These are phyloP conservation scores for Dynastes tityus DNA, from an alignment of 2,888 invertebrate genomes.

Conservation along the genomic window DNA sequence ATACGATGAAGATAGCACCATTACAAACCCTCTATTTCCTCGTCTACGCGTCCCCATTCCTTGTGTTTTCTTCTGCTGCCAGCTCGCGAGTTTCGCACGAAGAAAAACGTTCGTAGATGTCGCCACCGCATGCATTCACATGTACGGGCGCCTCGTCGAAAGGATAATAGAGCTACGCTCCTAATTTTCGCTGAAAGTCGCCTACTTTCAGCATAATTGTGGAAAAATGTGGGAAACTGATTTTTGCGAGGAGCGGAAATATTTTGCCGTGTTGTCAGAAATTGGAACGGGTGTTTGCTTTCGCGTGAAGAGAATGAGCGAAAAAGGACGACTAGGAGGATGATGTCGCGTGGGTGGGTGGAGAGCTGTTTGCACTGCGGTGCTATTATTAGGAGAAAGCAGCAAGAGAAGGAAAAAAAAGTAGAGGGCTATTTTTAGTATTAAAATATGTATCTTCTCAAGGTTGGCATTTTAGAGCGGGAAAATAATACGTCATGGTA, in stretches of 20 bases:
- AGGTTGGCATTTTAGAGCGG: too few species aligned
- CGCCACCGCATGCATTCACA: neutral
- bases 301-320: slow-evolving; percentile 19
- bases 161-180: slow-evolving; percentile 25
- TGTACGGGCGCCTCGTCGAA: neutral
- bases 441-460: too few species aligned
- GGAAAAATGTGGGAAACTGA: slow-evolving; percentile 30
- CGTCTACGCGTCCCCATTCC: neutral
- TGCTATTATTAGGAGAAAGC: too few species aligned
- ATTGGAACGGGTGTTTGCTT: slow-evolving; percentile 18
- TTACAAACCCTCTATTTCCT: neutral
- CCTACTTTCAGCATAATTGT: slow-evolving; percentile 39
- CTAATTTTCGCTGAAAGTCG: slow-evolving; percentile 39
- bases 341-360: neutral
- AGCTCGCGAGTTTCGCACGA: too few species aligned
- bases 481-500: too few species aligned
- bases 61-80: neutral
- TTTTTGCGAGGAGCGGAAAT: slow-evolving; percentile 20
- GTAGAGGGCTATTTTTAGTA: too few species aligned
- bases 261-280: slow-evolving; percentile 18
- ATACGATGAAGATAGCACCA: slow-evolving; percentile 11
- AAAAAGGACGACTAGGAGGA: neutral
- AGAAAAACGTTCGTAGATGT: too few species aligned
- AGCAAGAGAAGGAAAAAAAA: too few species aligned
- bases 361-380: too few species aligned